Base-by-base conservation (phyloP, 2,113 vertebrate species). In the Alligator mississippiensis region DNA sequence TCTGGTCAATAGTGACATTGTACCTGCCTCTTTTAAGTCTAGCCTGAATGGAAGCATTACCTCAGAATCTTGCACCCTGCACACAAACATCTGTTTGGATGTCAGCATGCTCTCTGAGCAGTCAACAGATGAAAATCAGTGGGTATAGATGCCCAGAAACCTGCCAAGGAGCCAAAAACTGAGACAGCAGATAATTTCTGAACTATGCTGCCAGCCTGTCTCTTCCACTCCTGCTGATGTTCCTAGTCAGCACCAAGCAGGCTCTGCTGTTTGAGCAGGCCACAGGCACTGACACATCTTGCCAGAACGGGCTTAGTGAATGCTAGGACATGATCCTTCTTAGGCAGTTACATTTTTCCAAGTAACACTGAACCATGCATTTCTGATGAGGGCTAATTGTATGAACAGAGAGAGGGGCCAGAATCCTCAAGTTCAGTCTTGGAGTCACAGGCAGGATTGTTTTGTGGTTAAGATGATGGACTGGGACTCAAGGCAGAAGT, bases 1-100 rank as follows among this genome's bases (percentile, higher is more conserved):
- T 27, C 75, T 34, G 38, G 47, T 60, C 60, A 57, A 30, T 1
- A 1, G 21, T 5, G 4, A 1, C 61, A 74, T 75, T 0, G 0
- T 24, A 38, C 11, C 57, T 80, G 27, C 21, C 55, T 7, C 1
- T 3, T 84, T 68, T 60, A 2, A 0, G 22, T 2, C 0, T 3
- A 58, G 24, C 38, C 70, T 34, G 0, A 16, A 22, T 30, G 25
- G 34, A 24, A 77, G 80, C 4, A 61, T 55, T 1, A 0, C 84
- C 24, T 13, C 28, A 68, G 62, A 58, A 68, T 28, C 64, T 24
- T 5, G 0, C 70, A 84, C 75, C 7, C 0, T 38, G 4, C 5
- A 2, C 68, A 11, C 21, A 62, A 75, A 77, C 30, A 84, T 85
- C 84, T 89, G 61, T 3, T 76, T 11, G 4, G 61, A 28, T 74